A percentile compares a stretch with the other conserved stretches of the same genome.
phyloP scores from a whole-genome alignment of 2,797 vertebrate genomes.

The Poeciliopsis paucimaculata region DNA sequence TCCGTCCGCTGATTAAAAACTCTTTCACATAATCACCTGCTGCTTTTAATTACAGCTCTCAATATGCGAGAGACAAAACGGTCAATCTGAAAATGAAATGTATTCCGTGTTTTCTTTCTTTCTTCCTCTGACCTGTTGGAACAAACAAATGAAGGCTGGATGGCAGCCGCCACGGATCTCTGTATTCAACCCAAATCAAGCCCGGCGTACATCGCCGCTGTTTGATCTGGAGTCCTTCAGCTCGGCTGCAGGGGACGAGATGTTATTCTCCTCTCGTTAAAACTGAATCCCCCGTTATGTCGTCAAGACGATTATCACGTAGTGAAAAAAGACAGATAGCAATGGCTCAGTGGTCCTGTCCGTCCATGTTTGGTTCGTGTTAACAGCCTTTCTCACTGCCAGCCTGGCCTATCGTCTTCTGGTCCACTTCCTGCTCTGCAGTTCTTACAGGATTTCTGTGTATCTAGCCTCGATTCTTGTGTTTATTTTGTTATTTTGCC shows the following conservation, averaged over 20 bases:
- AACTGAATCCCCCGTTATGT: not conserved
- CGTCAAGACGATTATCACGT: not conserved
- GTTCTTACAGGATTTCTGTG: not conserved
- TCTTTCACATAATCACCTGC: not conserved
- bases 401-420: not conserved
- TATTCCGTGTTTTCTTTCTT: not conserved
- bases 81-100: not conserved
- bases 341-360: not conserved
- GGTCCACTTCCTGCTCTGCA: not conserved
- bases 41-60: not conserved
- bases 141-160: not conserved
- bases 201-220: not conserved
- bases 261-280: conserved; percentile 3
- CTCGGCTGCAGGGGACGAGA: not conserved
- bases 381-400: not conserved
- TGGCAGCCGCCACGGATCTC: not conserved
- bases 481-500: not conserved
- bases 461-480: not conserved
- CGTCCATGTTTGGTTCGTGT: conserved; percentile 15
- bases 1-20: conserved; percentile 5
- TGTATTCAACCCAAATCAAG: not conserved
- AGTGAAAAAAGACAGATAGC: not conserved
- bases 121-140: not conserved
- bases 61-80: conserved; percentile 3
- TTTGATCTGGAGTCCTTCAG: not conserved